A percentile compares a stretch with the other conserved stretches of the same genome.
phyloP scores from a whole-genome alignment of 2,888 invertebrate species.

The Dinocampus coccinellae region DNA sequence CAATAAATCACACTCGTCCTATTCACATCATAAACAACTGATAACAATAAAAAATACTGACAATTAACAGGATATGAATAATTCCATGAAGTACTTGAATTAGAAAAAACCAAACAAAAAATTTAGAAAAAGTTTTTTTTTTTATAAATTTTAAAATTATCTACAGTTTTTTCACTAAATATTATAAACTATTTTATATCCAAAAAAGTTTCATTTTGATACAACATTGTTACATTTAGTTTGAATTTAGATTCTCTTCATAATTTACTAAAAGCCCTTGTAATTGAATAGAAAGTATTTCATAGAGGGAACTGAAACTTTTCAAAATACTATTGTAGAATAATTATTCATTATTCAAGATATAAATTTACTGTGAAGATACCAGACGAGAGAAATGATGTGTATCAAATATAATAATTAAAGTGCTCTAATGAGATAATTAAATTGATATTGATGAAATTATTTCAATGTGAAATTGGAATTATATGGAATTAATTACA shows the following conservation, averaged over 20 bases:
- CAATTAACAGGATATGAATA: background rate
- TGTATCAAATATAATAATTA: background rate
- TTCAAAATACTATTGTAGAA: background rate
- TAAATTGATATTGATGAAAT: background rate
- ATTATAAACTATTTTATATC: background rate
- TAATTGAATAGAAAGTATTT: background rate
- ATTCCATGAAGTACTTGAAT: background rate
- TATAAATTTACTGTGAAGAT: slow-evolving; percentile 7
- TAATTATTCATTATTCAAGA: background rate
- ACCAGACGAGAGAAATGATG: background rate
- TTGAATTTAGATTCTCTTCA: background rate
- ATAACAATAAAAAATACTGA: background rate
- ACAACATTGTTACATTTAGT: background rate
- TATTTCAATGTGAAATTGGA: background rate
- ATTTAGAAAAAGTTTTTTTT: background rate
- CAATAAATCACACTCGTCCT: background rate
- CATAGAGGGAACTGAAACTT: background rate
- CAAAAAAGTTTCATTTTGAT: background rate
- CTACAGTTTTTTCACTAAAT: background rate
- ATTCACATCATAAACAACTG: slow-evolving; percentile 1
- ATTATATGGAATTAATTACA: background rate
- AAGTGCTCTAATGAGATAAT: slow-evolving; percentile 3
- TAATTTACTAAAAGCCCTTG: background rate
- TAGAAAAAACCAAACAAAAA: background rate
- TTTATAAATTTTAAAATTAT: background rate